Evolutionary conservation across 2,113 vertebrate genomes (phyloP), one percentile per base, ranked within the genome.

Genomic region (Myotis brandtii): DNA sequence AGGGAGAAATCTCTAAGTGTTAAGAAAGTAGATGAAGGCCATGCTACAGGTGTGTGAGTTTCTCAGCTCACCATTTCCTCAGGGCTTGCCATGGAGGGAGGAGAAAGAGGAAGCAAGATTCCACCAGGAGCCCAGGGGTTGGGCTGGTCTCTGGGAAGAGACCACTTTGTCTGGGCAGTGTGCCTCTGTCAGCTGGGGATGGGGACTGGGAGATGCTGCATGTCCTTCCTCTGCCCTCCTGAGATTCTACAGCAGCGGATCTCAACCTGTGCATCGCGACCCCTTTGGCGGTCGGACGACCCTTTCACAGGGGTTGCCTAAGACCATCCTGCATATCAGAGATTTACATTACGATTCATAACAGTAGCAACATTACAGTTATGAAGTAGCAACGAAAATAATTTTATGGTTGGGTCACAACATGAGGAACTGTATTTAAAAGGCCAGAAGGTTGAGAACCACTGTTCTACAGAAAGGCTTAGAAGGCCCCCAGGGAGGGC

Each of bases 131-230:
- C 10, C 32, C 3, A 11, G 20, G 34, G 14, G 6, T 62, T 25
- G n/a, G 4, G 9, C 56, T 76, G 83, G 13, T 77, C 14, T 59
- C 93, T 62, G 16, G 32, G 14, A n/a, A 79, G 90, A 50, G n/a
- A 40, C 5, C 3, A 5, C 50, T 34, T 16, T 14, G 1, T 7
- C 12, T 9, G 40, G 17, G 32, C 21, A 18, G 20, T 0, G 2
- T 76, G 12, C n/a, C 34, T 0, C 37, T 67, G 86, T 6, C 5
- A 16, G 52, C 23, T 62, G 7, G 34, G 66, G 62, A 8, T 17
- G 17, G 18, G 56, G 56, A 23, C 1, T 2, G n/a, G 9, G 37
- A 8, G 4, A 6, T 7, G 37, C 30, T 4, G 6, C 17, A 13
- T 23, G 40, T 27, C 59, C 32, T 27, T 21, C 32, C 16, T 18